Base-by-base conservation (phyloP, 2,888 invertebrate species). In the Mallateleia sp. region DNA sequence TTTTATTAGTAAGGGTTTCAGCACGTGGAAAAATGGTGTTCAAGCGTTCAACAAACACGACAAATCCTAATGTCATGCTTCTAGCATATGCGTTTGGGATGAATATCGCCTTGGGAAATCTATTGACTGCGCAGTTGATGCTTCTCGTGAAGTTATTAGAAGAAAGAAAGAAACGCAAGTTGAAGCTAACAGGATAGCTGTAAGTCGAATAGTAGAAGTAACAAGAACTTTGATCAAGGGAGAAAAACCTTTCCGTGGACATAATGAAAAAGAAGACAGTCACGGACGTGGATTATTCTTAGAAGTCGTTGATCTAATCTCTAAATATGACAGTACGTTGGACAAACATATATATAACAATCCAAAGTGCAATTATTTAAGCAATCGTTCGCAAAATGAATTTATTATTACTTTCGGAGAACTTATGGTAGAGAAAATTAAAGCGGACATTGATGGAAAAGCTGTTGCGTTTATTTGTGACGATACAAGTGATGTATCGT, bases 181-280 rank as follows among this genome's bases (percentile, higher is more conserved):
- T 24, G 34, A 72, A 28, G 28, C n/a, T 20, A 64, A 72, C 25
- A 52, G 64, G 28, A 80, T 64, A 45, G 34, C 38, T 32, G 24
- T 80, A 20, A 47, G 28, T 22, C 34, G 54, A 64, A 18, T 64
- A 28, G 34, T 80, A 52, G 56, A 71, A 14, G 25, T 64, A 15
- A 56, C 52, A n/a, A 60, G 42, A 38, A 71, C 54, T 38, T 64
- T 80, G 24, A 38, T 50, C 22, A 60, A 62, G 22, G 72, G 64
- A 72, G 80, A 72, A 7, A 52, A 66, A 32, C 66, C 66, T 42
- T 72, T 72, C n/a, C 52, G 80, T 34, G 72, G 80, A 38, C 80
- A 71, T 24, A 56, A 80, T 20, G 54, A 72, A 64, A 52, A 25
- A 42, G 24, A 56, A 45, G 38, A 42, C 8, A 72, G 54, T 62